Evolutionary conservation across 2,888 invertebrate species (phyloP).

Genomic region (Ophion ventricosus): DNA sequence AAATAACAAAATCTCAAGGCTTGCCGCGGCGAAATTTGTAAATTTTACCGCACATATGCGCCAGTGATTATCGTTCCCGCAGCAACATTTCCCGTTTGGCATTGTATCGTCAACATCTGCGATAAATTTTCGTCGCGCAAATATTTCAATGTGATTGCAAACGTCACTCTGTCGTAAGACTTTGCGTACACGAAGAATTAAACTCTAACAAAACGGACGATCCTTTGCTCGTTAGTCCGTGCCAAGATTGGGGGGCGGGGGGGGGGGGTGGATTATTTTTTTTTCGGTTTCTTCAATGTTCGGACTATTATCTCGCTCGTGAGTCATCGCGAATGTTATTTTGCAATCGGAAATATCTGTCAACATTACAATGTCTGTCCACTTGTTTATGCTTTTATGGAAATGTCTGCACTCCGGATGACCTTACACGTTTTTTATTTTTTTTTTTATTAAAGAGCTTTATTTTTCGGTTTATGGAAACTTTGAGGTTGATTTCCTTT

Average conservation of each 20-base stretch:
- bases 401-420: background rate
- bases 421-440: background rate
- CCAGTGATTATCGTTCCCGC: background rate
- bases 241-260: background rate
- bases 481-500: background rate
- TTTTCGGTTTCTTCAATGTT: background rate
- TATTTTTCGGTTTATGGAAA: too few species aligned
- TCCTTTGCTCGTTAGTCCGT: background rate
- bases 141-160: background rate
- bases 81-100: conserved; percentile 1
- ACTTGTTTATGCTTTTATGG: background rate
- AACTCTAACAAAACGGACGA: background rate
- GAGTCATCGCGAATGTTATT: background rate
- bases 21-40: background rate
- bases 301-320: background rate
- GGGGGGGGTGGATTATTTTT: too few species aligned
- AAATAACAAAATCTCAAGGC: background rate
- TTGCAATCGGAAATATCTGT: background rate
- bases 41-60: background rate
- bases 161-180: background rate
- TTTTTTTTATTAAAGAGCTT: background rate
- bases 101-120: conserved; percentile 16
- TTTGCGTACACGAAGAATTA: background rate
- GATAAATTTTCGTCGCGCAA: background rate
- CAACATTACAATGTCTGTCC: background rate